A percentile compares a stretch with the other conserved stretches of the same genome.
Conservation (phyloP, 2,888 invertebrate species). For the Muscina levida region DNA sequence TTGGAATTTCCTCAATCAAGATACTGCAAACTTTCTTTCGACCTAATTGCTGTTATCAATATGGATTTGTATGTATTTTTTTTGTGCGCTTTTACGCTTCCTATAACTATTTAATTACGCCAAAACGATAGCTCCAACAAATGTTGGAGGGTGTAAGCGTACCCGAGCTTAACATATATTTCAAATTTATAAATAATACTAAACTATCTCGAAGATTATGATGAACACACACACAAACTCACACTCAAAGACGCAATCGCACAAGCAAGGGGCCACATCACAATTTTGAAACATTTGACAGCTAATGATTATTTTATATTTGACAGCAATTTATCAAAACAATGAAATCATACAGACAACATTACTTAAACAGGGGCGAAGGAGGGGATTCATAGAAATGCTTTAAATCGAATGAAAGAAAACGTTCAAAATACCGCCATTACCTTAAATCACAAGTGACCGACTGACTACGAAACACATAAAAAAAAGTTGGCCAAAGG, state of each 20-base stretch:
- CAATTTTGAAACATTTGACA: constrained; percentile 51
- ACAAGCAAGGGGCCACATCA: constrained; percentile 1
- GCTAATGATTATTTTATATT: constrained; percentile 64
- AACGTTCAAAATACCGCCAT: constrained; percentile 12
- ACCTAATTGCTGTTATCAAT: too few relatives aligned
- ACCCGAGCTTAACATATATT: constrained; percentile 12
- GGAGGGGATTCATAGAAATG: neutral
- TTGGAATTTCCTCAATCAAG: too few relatives aligned
- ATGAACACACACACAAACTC: constrained; percentile 5
- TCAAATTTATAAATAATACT: constrained; percentile 16
- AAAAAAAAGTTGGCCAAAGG: constrained; percentile 50
- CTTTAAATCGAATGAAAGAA: constrained; percentile 6
- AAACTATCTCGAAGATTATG: constrained; percentile 6
- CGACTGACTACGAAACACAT: constrained; percentile 26
- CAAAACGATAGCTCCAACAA: too few relatives aligned
- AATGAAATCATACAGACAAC: constrained; percentile 51
- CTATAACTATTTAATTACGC: too few relatives aligned
- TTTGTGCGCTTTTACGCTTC: too few relatives aligned
- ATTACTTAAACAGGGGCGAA: neutral
- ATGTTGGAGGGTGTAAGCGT: constrained; percentile 47
- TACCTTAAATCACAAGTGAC: constrained; percentile 40
- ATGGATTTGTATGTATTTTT: too few relatives aligned
- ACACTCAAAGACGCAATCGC: neutral
- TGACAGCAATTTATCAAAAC: constrained; percentile 66
- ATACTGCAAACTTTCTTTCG: too few relatives aligned